phyloP scores from a whole-genome alignment of 2,888 invertebrate genomes.

The Hirtodrosophila confusa region DNA sequence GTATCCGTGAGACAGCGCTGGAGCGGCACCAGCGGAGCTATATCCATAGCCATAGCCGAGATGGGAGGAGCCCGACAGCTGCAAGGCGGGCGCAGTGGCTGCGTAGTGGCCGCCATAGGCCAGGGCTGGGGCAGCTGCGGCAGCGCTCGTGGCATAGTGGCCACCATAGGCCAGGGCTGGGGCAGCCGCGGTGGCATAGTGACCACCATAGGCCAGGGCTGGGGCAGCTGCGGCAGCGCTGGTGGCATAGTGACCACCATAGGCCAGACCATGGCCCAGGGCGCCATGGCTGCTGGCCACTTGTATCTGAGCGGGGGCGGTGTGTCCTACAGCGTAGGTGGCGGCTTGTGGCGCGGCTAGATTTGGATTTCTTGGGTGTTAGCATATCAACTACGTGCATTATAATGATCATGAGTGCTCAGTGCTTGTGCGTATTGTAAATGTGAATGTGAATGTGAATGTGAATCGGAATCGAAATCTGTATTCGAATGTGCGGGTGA shows the following conservation, averaged over 20 bases:
- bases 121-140: constrained; percentile 19
- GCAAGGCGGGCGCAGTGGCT: constrained; percentile 48
- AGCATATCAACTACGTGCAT: constrained; percentile 58
- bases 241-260: constrained; percentile 61
- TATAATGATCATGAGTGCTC: constrained; percentile 26
- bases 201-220: constrained; percentile 45
- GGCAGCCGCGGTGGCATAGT: constrained; percentile 56
- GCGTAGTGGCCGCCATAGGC: constrained; percentile 48
- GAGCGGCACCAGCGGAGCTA: constrained; percentile 49
- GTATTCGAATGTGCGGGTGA: not conserved
- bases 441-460: constrained; percentile 11
- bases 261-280: constrained; percentile 43
- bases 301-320: constrained; percentile 73
- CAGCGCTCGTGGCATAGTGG: constrained; percentile 32
- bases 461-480: not conserved
- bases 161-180: constrained; percentile 53
- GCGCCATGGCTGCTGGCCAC: constrained; percentile 41
- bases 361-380: constrained; percentile 33
- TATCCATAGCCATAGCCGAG: constrained; percentile 58
- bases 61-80: constrained; percentile 41
- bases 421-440: constrained; percentile 16
- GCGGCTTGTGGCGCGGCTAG: constrained; percentile 59
- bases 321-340: constrained; percentile 57
- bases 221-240: constrained; percentile 24
- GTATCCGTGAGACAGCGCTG: constrained; percentile 62